Conservation (phyloP, 2,113 vertebrate species). For the Sinocyclocheilus grahami region DNA sequence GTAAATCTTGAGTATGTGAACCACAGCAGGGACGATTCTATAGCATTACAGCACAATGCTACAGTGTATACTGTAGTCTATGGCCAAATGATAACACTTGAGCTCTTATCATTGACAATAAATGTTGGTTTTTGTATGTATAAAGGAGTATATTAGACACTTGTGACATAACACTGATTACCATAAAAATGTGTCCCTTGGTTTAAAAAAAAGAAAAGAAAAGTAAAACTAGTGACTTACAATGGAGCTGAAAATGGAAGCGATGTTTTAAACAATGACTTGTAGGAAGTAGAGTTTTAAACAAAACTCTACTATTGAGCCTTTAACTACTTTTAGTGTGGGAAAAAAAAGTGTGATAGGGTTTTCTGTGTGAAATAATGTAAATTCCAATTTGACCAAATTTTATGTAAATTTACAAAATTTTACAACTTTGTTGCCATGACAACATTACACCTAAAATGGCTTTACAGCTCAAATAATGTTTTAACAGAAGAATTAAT, state of each 20-base stretch:
- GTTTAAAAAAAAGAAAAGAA: not conserved
- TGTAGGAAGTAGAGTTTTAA: no score
- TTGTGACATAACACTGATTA: not conserved
- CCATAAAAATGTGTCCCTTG: not conserved
- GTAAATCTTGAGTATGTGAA: not conserved
- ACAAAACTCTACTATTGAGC: no score
- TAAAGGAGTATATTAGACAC: not conserved
- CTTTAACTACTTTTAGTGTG: not conserved
- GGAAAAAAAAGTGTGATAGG: not conserved
- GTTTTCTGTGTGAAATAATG: not conserved
- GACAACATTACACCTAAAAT: not conserved
- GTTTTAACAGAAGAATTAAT: not conserved
- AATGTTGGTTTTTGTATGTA: no score
- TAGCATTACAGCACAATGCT: not conserved
- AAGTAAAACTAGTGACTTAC: not conserved
- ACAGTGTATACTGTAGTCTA: not conserved
- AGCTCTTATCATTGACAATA: not conserved
- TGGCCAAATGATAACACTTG: not conserved
- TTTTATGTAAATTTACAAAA: not conserved
- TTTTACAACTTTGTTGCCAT: not conserved
- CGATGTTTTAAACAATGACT: not conserved
- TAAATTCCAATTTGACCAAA: not conserved
- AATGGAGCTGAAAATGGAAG: not conserved
- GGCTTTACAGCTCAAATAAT: not conserved
- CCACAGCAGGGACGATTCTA: not conserved